A percentile compares a stretch with the other conserved stretches of the same genome.
Conservation (phyloP, 2,113 vertebrate genomes). For the Callithrix jacchus region DNA sequence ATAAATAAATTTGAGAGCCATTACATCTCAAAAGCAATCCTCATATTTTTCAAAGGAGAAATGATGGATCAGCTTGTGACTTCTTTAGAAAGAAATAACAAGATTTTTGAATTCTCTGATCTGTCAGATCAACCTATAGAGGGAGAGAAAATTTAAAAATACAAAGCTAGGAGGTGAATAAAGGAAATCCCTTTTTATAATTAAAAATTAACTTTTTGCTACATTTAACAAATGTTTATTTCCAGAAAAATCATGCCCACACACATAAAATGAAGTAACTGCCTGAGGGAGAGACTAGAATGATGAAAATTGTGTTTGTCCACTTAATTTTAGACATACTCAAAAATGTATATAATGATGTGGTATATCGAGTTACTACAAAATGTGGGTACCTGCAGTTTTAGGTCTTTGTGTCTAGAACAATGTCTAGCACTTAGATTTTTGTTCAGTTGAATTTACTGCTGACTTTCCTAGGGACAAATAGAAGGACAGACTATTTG, state of each 20-base stretch:
- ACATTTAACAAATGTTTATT: background rate
- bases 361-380: background rate
- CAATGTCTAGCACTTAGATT: background rate
- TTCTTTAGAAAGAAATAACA: conserved; percentile 32
- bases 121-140: background rate
- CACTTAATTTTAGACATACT: background rate
- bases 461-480: background rate
- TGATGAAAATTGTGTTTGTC: background rate
- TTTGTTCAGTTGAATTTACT: background rate
- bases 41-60: conserved; percentile 43
- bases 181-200: background rate
- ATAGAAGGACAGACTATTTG: background rate
- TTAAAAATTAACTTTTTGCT: background rate
- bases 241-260: background rate
- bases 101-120: conserved; percentile 13
- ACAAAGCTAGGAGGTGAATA: background rate
- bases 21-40: background rate
- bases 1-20: conserved; percentile 37
- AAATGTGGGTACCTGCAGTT: background rate
- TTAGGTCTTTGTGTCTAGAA: background rate
- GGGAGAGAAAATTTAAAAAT: background rate
- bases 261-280: background rate
- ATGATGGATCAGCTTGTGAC: background rate
- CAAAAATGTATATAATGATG: background rate
- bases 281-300: background rate